Evolutionary conservation across 1,140 invertebrate species (phyloP), one percentile per base, ranked within the genome.

Genomic region (Neodiprion fabricii): DNA sequence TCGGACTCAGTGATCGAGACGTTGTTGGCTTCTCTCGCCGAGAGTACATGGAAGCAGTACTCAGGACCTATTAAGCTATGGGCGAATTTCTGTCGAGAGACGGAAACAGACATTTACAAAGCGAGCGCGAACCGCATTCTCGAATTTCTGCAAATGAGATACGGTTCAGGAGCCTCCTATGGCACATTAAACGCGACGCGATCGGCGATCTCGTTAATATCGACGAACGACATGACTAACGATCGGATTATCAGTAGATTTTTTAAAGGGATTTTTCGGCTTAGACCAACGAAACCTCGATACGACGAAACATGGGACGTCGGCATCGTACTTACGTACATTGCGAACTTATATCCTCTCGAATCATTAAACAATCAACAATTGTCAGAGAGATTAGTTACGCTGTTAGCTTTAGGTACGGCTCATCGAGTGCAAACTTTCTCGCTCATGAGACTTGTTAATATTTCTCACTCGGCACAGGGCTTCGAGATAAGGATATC

Each of bases 241-340:
- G 68, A 81, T 49, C 49, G 47, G 7, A 14, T 67, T 11, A 67
- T 82, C 1, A 75, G 76, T 40, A 49, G 77, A 71, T 81, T 82
- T 71, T 66, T 83, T 67, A 83, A 79, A 72, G 81, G 77, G 23
- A 70, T 82, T 69, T 82, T 73, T 66, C 74, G 72, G 67, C 66
- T 74, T 7, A 75, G 78, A 14, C 79, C 81, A 10, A 47, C 74
- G 0, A 74, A 75, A 68, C 80, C 81, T 10, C 75, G 75, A 72
- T 83, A 83, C 71, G 67, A 78, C 47, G 17, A 68, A 23, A 81
- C 76, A 8, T 82, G 80, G 81, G 78, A 83, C 48, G 72, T 73
- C 17, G 47, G 23, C 11, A 10, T 48, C 0, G 72, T 73, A 67
- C 66, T 73, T 48, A n/a, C 23, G 28, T 73, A 3, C 66, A 68